Conservation (phyloP, 1,140 invertebrate genomes). For the Phortica variegata region DNA sequence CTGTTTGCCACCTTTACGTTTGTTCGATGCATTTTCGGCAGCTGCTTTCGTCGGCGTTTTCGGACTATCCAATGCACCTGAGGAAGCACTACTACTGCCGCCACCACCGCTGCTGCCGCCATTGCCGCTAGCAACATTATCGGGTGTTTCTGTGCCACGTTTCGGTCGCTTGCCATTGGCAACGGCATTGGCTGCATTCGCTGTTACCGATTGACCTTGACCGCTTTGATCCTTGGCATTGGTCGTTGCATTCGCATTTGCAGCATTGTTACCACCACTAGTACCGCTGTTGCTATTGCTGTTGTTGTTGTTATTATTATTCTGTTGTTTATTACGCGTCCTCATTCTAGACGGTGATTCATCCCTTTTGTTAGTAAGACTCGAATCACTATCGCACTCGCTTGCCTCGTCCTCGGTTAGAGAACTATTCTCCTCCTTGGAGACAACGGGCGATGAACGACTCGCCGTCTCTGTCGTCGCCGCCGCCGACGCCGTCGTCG, state of each 20-base stretch:
- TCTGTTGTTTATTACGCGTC: constrained; percentile 74
- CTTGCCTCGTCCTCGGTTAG: constrained; percentile 91
- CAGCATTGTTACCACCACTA: constrained; percentile 24
- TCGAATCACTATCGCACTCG: constrained; percentile 90
- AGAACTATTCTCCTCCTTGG: constrained; percentile 77
- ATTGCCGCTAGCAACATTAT: constrained; percentile 44
- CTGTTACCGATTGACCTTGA: constrained; percentile 29
- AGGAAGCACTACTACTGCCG: constrained; percentile 13
- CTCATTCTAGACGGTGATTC: constrained; percentile 83
- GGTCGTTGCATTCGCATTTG: constrained; percentile 21
- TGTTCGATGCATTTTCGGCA: constrained; percentile 60
- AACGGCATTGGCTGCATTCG: constrained; percentile 62
- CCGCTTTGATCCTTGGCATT: constrained; percentile 19
- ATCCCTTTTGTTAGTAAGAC: constrained; percentile 69
- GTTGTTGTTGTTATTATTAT: constrained; percentile 27
- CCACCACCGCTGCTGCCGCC: constrained; percentile 7
- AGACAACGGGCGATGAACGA: constrained; percentile 64
- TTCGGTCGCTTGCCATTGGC: constrained; percentile 65
- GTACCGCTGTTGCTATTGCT: constrained; percentile 30
- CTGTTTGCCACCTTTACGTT: constrained; percentile 66
- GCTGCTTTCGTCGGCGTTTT: constrained; percentile 64
- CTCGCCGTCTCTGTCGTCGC: constrained; percentile 55
- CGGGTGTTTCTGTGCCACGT: constrained; percentile 74
- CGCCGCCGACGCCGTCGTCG: constrained; percentile 52
- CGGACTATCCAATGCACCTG: constrained; percentile 54